Percentiles rank a stretch among this genome's conserved stretches.
phyloP scores from a whole-genome alignment of 2,797 vertebrate species.

The Loris lydekkerianus region DNA sequence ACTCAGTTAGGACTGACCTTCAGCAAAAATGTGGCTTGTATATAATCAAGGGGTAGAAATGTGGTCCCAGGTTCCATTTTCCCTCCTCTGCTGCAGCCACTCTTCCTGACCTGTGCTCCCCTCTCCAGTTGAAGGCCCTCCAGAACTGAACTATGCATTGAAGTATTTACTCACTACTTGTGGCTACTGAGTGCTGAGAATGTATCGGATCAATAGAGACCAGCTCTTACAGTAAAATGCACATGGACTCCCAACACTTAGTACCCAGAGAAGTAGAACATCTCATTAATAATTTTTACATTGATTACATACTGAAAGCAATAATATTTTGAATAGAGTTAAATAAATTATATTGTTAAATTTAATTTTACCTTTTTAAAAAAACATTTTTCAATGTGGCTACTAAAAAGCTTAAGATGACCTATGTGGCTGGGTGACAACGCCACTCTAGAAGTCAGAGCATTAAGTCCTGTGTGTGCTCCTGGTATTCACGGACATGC shows the following conservation, averaged over 20 bases:
- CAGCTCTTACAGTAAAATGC: neutral
- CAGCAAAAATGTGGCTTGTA: neutral
- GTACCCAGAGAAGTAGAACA: neutral
- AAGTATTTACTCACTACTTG: neutral
- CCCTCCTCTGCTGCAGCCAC: neutral
- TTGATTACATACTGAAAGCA: neutral
- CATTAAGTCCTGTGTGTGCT: no score
- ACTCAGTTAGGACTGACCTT: neutral
- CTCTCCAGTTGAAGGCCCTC: neutral
- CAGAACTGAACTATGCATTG: neutral
- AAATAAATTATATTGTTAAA: neutral
- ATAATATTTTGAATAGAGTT: neutral
- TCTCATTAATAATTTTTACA: neutral
- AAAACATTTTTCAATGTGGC: neutral
- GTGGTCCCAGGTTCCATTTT: neutral
- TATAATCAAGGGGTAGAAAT: neutral
- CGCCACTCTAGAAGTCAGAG: neutral
- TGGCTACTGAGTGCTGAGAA: neutral
- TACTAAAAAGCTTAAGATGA: neutral
- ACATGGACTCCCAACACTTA: neutral
- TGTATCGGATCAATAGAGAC: neutral
- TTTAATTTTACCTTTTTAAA: neutral
- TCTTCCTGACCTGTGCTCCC: neutral
- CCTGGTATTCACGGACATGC: rapidly evolving
- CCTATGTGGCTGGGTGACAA: neutral